Conservation (phyloP, 2,113 vertebrate genomes). For the Ailuropoda melanoleuca region DNA sequence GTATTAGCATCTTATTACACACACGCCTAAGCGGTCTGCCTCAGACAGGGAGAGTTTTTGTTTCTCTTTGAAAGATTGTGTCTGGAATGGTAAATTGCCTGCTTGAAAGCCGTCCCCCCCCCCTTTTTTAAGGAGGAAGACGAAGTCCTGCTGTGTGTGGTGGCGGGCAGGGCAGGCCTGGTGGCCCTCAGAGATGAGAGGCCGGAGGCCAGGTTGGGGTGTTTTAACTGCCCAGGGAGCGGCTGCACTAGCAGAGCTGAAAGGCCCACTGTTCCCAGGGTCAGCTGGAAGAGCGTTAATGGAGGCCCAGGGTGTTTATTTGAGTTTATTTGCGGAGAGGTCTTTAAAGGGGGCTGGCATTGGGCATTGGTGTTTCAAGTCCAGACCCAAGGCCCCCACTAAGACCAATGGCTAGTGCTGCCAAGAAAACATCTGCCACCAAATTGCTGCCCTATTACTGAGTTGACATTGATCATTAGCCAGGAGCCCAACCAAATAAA, state of each 20-base stretch:
- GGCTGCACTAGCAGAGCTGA: slow-evolving; percentile 59
- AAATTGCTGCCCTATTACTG: slow-evolving; percentile 78
- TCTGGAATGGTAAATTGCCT: slow-evolving; percentile 79
- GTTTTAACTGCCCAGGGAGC: slow-evolving; percentile 74
- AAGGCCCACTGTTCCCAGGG: slow-evolving; percentile 76
- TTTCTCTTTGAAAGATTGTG: slow-evolving; percentile 80
- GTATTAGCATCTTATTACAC: slow-evolving; percentile 84
- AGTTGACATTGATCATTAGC: slow-evolving; percentile 80
- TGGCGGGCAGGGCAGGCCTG: slow-evolving; percentile 60
- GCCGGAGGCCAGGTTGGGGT: slow-evolving; percentile 71
- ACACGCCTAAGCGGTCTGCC: slow-evolving; percentile 72
- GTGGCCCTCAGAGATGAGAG: slow-evolving; percentile 69
- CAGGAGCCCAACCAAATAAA: slow-evolving; percentile 77
- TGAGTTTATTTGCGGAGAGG: slow-evolving; percentile 76
- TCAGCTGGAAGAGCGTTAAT: slow-evolving; percentile 78
- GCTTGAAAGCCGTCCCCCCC: slow-evolving; percentile 32
- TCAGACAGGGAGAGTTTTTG: slow-evolving; percentile 80
- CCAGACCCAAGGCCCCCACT: slow-evolving; percentile 60
- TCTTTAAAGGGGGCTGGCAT: slow-evolving; percentile 77
- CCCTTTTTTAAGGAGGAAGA: slow-evolving; percentile 52
- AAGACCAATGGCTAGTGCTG: slow-evolving; percentile 55
- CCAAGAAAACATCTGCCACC: slow-evolving; percentile 79
- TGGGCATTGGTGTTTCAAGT: slow-evolving; percentile 64
- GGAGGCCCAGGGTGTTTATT: slow-evolving; percentile 75
- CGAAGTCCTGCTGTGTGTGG: slow-evolving; percentile 71